Base-by-base conservation (phyloP, 2,888 invertebrate genomes). In the Dendrolimus pini region DNA sequence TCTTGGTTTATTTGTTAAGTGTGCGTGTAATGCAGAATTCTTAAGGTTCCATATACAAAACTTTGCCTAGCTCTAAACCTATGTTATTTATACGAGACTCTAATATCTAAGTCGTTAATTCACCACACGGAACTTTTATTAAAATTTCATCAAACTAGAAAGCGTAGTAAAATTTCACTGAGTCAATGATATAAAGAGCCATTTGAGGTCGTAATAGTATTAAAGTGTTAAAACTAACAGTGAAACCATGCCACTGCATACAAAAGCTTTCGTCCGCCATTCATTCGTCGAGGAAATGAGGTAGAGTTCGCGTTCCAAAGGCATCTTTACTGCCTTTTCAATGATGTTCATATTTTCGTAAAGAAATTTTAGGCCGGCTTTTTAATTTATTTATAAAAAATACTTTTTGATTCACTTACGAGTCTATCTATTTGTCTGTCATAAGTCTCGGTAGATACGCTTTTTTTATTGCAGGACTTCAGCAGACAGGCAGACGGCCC, bases 261-360 rank as follows among this genome's bases (percentile, higher is more conserved):
- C 67, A 68, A 67, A 59, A 55, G 62, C 56, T 18, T 58, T 60
- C 66, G 65, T 64, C 71, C 65, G 56, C 59, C 64, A 70, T 76
- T 74, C 68, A 72, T 67, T 67, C 63, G 57, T 59, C 55, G 58
- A 62, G 67, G 64, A 68, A 75, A 72, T 69, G 71, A 77, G 69
- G 66, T 69, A 67, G 73, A 71, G 64, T 73, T 67, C 70, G 62
- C 68, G 66, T 66, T 63, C 66, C 68, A 69, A 72, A 67, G 65
- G 62, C 62, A 63, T 67, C 68, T 69, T 65, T 63, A 61, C 62
- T 64, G 63, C 59, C 54, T 60, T 60, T 64, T 69, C 71, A 70
- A 68, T 71, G 69, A 62, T 63, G 69, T 73, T 75, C 69, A 70
- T 64, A 67, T 61, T 70, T 75, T 68, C 69, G 62, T 60, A 65